Evolutionary conservation across 1,140 invertebrate genomes (phyloP), one percentile per base, ranked within the genome.

Genomic region (Zaprionus kolodkinae): DNA sequence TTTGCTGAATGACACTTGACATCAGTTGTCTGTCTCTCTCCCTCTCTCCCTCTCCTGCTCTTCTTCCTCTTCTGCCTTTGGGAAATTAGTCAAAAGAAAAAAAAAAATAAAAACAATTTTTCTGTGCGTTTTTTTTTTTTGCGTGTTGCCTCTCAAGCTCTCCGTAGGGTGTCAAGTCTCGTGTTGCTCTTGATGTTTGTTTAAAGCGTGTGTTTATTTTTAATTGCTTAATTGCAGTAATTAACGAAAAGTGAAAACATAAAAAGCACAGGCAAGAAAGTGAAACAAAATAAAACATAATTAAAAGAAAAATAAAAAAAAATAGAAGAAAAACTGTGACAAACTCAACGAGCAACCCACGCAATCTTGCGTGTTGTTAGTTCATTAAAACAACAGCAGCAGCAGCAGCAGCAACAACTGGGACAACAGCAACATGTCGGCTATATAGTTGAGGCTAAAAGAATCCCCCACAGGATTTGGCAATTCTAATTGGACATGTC

Each of bases 201-300:
- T 66, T 54, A n/a, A 59, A 65, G 76, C 63, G 63, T 77, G 50
- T 72, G 45, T 76, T 79, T 21, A 21, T 21, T 21, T 21, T 83
- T 83, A 89, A 88, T 84, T 89, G 84, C 81, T 72, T 87, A 84
- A 88, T 88, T 88, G 81, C 84, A 88, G 84, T 82, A 76, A 88
- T 88, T 84, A 89, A 73, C 67, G 57, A 74, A 80, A 88, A 87
- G 84, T 83, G 84, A 87, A 88, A 80, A 66, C 54, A 65, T 61
- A 65, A 76, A 21, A 78, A 61, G 60, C 69, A 45, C 35, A 56
- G 72, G 65, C 30, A 66, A 90, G 78, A 88, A 88, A 87, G 81
- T 88, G 73, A 71, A 72, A 72, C 52, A 54, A 35, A 43, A 38
- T 27, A 66, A 13, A 21, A 21, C 21, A 21, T 21, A 21, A 21